These are phyloP conservation scores for Hipparchia semele DNA, from an alignment of 2,888 invertebrate species.

Conservation along the genomic window DNA sequence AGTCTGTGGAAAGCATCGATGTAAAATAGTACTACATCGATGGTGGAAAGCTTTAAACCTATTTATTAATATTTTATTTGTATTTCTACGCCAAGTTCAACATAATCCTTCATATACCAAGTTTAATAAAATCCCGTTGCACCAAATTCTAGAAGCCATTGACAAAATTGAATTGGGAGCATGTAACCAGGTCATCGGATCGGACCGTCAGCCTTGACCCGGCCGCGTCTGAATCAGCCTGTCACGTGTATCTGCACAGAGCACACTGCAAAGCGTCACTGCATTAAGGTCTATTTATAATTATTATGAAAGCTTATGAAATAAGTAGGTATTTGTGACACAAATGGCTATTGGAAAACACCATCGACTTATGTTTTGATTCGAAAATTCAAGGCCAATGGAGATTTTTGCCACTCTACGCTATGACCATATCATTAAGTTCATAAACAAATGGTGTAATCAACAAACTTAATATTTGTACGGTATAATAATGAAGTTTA, in stretches of 20 bases:
- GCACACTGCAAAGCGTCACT: conserved; percentile 25
- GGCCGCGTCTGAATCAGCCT: conserved; percentile 52
- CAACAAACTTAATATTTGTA: neutral
- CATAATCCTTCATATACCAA: too few species aligned
- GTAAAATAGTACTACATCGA: too few species aligned
- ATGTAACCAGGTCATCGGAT: conserved; percentile 64
- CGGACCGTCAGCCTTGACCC: conserved; percentile 58
- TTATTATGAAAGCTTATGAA: conserved; percentile 40
- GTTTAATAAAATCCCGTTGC: neutral
- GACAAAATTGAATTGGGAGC: conserved; percentile 49
- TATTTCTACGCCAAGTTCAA: too few species aligned
- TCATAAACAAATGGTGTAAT: neutral
- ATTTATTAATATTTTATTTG: too few species aligned
- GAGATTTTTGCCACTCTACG: conserved; percentile 10
- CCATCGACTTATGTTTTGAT: neutral
- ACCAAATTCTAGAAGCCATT: conserved; percentile 39
- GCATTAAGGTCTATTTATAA: conserved; percentile 37
- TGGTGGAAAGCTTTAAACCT: too few species aligned
- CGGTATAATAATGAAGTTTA: too few species aligned
- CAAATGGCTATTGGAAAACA: conserved; percentile 16
- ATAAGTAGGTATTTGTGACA: conserved; percentile 21
- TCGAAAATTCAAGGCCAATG: conserved; percentile 4
- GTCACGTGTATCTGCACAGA: conserved; percentile 45
- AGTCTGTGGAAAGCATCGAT: too few species aligned
- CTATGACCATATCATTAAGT: neutral